Base-by-base conservation (phyloP, 2,113 vertebrate species). In the Gymnorhina tibicen region DNA sequence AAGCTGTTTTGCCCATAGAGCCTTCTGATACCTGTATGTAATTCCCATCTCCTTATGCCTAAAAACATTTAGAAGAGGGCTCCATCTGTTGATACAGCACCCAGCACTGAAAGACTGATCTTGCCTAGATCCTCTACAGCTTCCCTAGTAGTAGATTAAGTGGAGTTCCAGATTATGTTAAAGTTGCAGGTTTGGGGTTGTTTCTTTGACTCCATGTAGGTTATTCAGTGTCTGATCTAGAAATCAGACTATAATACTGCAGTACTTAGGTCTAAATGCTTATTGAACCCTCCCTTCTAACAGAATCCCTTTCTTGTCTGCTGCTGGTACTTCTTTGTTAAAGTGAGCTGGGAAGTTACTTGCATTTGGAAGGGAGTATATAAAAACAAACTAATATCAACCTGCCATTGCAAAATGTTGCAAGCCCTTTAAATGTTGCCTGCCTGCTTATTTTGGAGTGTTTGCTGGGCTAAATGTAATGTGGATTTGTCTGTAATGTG, bases 311-410 rank as follows among this genome's bases (percentile, higher is more conserved):
- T 93, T 89, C 80, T 95, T 95, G 62, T 90, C 91, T 87, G 53
- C 74, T 96, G 75, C 46, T 69, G 16, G 28, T 64, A 42, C 66
- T 58, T 63, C 42, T 67, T 84, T 59, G 35, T 87, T 87, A 59
- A 74, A 88, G 47, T 78, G 64, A 91, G 16, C 47, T 60, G 52
- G 56, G 76, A 84, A 85, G 37, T 39, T 88, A 72, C 28, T 89
- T 83, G 58, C 27, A 35, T 91, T 87, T 93, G 77, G 88, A 94
- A 93, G 23, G 64, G 73, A 85, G 81, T 93, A 93, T 90, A 91
- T 91, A 93, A 93, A 95, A 96, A 62, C 56, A 94, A 91, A 64
- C 69, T 50, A 77, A 87, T 30, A 33, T 95, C 77, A 91, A 93
- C 76, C 60, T 89, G 76, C 0, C 2, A 27, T 44, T 81, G 59